A percentile compares a stretch with the other conserved stretches of the same genome.
Evolutionary conservation across 2,113 vertebrate genomes (phyloP).

Genomic region (Petromus typicus): DNA sequence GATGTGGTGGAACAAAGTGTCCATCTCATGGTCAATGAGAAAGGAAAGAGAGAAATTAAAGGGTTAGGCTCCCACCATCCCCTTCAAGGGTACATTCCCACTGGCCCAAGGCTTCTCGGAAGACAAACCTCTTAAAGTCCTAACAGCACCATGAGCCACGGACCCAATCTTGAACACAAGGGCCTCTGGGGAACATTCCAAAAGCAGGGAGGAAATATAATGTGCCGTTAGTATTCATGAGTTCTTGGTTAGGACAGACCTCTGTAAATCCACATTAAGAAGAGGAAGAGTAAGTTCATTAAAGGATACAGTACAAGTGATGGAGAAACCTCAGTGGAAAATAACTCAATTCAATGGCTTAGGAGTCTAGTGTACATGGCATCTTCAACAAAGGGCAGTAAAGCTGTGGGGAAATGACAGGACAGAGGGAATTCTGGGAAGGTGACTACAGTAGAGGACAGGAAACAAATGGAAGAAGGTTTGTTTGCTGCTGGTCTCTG

Average conservation of each 20-base stretch:
- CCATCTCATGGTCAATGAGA: background rate
- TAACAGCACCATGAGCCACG: background rate
- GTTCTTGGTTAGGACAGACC: background rate
- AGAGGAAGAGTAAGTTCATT: background rate
- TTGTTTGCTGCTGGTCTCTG: background rate
- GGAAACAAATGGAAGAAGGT: background rate
- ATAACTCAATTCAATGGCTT: background rate
- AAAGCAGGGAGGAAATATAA: background rate
- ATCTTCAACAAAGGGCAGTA: background rate
- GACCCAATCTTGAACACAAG: background rate
- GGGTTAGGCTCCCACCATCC: background rate
- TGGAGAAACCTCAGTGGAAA: background rate
- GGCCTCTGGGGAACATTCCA: background rate
- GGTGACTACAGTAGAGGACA: background rate
- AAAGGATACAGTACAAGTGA: background rate
- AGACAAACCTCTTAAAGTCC: background rate
- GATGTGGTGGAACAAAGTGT: background rate
- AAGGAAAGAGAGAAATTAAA: background rate
- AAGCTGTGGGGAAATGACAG: background rate
- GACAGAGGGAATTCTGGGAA: background rate
- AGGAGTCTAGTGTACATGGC: background rate
- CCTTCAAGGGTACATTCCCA: background rate
- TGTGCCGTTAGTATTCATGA: background rate
- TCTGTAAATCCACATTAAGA: background rate
- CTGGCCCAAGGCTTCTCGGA: background rate